These are phyloP conservation scores for Opisthograptis luteolata DNA, from an alignment of 2,888 invertebrate species.

Conservation along the genomic window DNA sequence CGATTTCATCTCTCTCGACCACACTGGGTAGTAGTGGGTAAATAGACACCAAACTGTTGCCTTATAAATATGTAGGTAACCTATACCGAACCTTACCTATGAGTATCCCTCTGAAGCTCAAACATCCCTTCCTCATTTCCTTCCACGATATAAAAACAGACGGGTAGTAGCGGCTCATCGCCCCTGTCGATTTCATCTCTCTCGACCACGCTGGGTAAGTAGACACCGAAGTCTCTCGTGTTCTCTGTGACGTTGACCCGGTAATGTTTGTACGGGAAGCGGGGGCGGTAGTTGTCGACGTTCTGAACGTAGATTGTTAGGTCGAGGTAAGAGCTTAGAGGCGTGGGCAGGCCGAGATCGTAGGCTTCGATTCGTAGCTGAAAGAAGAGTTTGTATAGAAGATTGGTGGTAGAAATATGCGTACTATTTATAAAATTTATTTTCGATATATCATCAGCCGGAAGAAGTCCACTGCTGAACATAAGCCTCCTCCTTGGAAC, in stretches of 20 bases:
- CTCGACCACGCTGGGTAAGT: slow-evolving; percentile 92
- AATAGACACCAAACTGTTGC: slow-evolving; percentile 87
- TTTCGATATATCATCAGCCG: too few relatives aligned
- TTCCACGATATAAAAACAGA: slow-evolving; percentile 96
- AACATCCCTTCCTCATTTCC: slow-evolving; percentile 91
- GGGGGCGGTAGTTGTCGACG: slow-evolving; percentile 94
- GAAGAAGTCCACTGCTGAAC: too few relatives aligned
- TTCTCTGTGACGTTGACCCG: slow-evolving; percentile 89
- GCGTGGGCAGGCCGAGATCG: slow-evolving; percentile 94
- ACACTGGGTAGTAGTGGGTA: slow-evolving; percentile 95
- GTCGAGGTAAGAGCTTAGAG: slow-evolving; percentile 94
- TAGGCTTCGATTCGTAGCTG: slow-evolving; percentile 95
- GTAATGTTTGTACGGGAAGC: slow-evolving; percentile 90
- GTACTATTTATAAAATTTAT: too few relatives aligned
- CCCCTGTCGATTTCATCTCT: slow-evolving; percentile 93
- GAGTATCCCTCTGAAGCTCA: slow-evolving; percentile 88
- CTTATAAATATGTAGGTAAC: not conserved
- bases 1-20: slow-evolving; percentile 93
- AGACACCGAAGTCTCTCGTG: slow-evolving; percentile 83
- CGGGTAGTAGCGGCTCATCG: slow-evolving; percentile 91
- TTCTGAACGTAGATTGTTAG: slow-evolving; percentile 94
- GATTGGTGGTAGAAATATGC: too few relatives aligned
- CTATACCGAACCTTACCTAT: slow-evolving; percentile 79
- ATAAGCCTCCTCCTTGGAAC: too few relatives aligned
- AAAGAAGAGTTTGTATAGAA: slow-evolving; percentile 22